phyloP scores from a whole-genome alignment of 2,888 invertebrate species.

The Caenorhabditis auriculariae region DNA sequence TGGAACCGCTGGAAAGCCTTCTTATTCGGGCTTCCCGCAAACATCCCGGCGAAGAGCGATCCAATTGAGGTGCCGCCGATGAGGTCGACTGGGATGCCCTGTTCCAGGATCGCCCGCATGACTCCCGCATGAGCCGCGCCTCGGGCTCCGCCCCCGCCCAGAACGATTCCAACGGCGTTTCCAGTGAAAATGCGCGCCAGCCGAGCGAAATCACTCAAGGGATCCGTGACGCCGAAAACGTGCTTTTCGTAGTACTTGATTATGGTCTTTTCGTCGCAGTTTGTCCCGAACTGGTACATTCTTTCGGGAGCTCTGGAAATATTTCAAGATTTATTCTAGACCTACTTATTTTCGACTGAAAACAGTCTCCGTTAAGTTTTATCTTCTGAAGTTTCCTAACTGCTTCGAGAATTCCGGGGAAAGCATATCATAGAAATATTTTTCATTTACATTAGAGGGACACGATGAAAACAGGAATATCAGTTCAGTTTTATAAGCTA shows the following conservation, averaged over 20 bases:
- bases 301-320: too few relatives aligned
- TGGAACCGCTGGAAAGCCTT: conserved; percentile 42
- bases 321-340: too few relatives aligned
- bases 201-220: conserved; percentile 79
- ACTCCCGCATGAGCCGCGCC: conserved; percentile 97
- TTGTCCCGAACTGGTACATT: too few relatives aligned
- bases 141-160: conserved; percentile 95
- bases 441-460: too few relatives aligned
- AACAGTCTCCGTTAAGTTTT: too few relatives aligned
- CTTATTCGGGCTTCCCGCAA: conserved; percentile 17
- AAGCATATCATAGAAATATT: too few relatives aligned
- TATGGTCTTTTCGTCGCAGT: too few relatives aligned
- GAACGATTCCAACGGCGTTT: conserved; percentile 88
- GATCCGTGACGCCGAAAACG: conserved; percentile 62
- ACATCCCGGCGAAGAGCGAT: conserved; percentile 93
- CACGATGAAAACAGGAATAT: too few relatives aligned
- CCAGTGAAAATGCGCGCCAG: conserved; percentile 95
- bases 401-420: conserved; percentile 4
- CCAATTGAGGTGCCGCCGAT: conserved; percentile 98
- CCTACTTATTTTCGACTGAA: too few relatives aligned
- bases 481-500: too few relatives aligned
- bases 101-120: conserved; percentile 90
- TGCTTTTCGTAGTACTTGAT: conserved; percentile 45
- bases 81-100: conserved; percentile 97
- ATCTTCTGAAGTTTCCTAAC: too few relatives aligned